Percentiles rank a stretch among this genome's conserved stretches.
phyloP scores from a whole-genome alignment of 2,113 vertebrate species.

The Otocyon megalotis region DNA sequence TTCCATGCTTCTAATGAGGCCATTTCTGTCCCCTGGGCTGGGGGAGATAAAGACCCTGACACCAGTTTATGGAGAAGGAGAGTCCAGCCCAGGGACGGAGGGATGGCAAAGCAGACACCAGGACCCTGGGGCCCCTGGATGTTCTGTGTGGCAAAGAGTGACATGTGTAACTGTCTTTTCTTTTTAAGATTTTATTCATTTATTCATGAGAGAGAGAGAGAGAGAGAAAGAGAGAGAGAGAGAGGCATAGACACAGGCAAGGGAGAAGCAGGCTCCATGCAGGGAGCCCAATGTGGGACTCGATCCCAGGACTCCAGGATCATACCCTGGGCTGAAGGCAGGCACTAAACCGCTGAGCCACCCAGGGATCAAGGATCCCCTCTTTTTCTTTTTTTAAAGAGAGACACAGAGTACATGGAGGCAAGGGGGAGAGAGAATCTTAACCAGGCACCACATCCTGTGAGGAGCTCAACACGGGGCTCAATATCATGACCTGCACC shows the following conservation, averaged over 20 bases:
- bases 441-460: background rate
- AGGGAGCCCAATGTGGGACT: too few species aligned
- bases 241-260: too few species aligned
- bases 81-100: background rate
- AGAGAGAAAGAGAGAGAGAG: too few species aligned
- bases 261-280: too few species aligned
- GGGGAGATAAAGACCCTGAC: background rate
- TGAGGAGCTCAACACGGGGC: background rate
- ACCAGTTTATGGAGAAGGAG: fast-evolving
- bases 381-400: background rate
- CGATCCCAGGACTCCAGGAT: too few species aligned
- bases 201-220: too few species aligned
- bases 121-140: background rate
- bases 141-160: background rate
- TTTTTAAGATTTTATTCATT: background rate
- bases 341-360: too few species aligned
- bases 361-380: too few species aligned
- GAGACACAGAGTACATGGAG: background rate
- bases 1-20: background rate
- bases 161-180: background rate
- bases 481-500: background rate
- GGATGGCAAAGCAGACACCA: fast-evolving
- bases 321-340: too few species aligned
- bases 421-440: background rate
- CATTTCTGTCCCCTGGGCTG: background rate